Evolutionary conservation across 30 jellyfish, hydroid and myxozoan species (phyloP).

Genomic region (Rhopilema esculentum): DNA sequence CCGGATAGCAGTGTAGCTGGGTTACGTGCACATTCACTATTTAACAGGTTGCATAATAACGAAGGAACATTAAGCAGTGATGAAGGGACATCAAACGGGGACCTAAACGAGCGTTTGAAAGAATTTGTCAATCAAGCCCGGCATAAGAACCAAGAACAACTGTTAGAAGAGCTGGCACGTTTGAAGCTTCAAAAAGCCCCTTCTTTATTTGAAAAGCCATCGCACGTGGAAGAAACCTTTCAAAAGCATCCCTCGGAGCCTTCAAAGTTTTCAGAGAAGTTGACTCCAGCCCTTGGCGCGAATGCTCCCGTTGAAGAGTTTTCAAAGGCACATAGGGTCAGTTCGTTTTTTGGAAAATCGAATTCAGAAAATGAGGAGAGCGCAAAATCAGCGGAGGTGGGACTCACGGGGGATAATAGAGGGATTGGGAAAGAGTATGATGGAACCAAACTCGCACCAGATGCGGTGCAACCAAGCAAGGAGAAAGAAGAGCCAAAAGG

Average conservation of each 20-base stretch:
- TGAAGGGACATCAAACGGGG: too few relatives aligned
- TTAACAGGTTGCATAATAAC: not conserved
- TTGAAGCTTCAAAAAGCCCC: not conserved
- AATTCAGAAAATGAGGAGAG: not conserved
- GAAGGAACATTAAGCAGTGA: not conserved
- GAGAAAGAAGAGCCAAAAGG: slow-evolving; percentile 7
- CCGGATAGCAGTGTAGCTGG: slow-evolving; percentile 28
- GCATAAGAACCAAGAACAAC: slow-evolving; percentile 5
- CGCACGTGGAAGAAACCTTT: slow-evolving; percentile 22
- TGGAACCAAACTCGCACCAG: slow-evolving; percentile 63
- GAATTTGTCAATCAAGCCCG: slow-evolving; percentile 19
- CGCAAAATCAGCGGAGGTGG: not conserved
- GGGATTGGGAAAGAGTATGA: slow-evolving; percentile 69
- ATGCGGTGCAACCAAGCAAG: slow-evolving; percentile 9
- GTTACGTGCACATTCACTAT: not conserved
- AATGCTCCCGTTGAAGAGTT: not conserved
- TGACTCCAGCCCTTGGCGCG: not conserved
- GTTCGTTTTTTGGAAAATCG: not conserved
- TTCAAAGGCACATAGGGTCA: slow-evolving; percentile 29
- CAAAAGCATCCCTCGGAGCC: slow-evolving; percentile 49
- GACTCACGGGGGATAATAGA: slow-evolving; percentile 37
- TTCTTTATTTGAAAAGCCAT: slow-evolving; percentile 10
- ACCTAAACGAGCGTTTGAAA: not conserved
- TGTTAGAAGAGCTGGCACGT: slow-evolving; percentile 31
- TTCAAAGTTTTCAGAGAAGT: slow-evolving; percentile 27